Evolutionary conservation across 2,797 vertebrate genomes (phyloP), one percentile per base, ranked within the genome.

Genomic region (Brachyalestes nurse): DNA sequence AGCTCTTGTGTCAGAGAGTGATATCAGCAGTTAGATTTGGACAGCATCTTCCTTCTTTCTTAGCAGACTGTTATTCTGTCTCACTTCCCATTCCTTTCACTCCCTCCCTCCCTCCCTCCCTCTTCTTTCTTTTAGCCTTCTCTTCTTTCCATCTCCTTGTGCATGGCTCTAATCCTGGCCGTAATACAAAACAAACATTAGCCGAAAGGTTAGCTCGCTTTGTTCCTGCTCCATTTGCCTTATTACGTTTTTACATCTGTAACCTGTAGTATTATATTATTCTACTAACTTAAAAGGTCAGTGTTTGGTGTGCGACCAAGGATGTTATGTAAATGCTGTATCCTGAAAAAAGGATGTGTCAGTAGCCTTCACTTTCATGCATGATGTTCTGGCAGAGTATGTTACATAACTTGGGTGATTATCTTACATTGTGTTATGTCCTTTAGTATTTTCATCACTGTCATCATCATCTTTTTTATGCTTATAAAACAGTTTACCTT

Each of bases 191-290:
- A 82, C 79, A 90, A 92, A 90, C 90, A 89, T 88, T 78, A 82
- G 81, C 88, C 88, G 85, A 91, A 91, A 90, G 88, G 84, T 92
- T 91, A 80, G 84, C 83, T 86, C 80, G 80, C 85, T 90, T 91
- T 89, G 86, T 86, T 91, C 85, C 85, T 75, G 66, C 85, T 82
- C 80, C 77, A 82, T 91, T 91, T 86, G 81, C 91, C 91, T 92
- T 93, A 90, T 93, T 91, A 92, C 92, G 91, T 14, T 60, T 61
- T 40, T 75, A 60, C 51, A 82, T 79, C 42, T 86, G 78, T 82
- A 86, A 78, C 81, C 83, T 89, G 88, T 60, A 89, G 86, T 85
- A 89, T 89, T 87, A 78, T 82, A 87, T 91, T 84, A 88, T 86
- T 88, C 86, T 67, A 87, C 34, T 34, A 89, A 86, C 87, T 88